Evolutionary conservation across 2,888 invertebrate species (phyloP).

Genomic region (Oxystoma pomonae): DNA sequence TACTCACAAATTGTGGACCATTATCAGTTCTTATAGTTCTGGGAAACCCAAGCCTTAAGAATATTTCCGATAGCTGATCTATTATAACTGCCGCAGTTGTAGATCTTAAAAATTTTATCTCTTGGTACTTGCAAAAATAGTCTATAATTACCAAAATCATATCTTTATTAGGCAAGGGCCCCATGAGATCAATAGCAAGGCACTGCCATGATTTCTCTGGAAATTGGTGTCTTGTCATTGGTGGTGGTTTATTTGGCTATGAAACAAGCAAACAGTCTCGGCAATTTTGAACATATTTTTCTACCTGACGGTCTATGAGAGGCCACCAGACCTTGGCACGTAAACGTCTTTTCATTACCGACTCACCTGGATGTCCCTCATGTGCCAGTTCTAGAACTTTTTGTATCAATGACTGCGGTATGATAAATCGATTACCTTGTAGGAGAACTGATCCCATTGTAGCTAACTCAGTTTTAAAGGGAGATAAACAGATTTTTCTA

Average conservation of each 20-base stretch:
- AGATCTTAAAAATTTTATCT: neutral
- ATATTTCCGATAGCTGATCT: neutral
- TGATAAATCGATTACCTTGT: constrained; percentile 25
- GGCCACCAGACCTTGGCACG: constrained; percentile 23
- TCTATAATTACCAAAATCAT: neutral
- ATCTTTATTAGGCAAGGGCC: constrained; percentile 4
- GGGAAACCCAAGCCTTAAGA: neutral
- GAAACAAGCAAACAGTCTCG: constrained; percentile 7
- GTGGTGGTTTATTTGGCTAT: constrained; percentile 11
- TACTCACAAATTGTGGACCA: constrained; percentile 20
- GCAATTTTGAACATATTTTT: constrained; percentile 10
- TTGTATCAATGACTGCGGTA: constrained; percentile 19
- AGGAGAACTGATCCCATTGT: constrained; percentile 26
- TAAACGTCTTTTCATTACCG: constrained; percentile 28
- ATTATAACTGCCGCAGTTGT: constrained; percentile 6
- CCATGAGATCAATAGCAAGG: constrained; percentile 9
- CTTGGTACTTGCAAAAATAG: constrained; percentile 5
- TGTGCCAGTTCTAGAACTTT: constrained; percentile 24
- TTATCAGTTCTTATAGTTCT: constrained; percentile 21
- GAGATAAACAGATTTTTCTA: constrained; percentile 22
- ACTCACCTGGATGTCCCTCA: constrained; percentile 30
- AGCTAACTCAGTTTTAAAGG: constrained; percentile 24
- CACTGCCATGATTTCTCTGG: constrained; percentile 13
- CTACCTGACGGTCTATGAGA: constrained; percentile 7
- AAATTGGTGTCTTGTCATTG: constrained; percentile 12